Base-by-base conservation (phyloP, 2,113 vertebrate species). In the Lanius ludovicianus region DNA sequence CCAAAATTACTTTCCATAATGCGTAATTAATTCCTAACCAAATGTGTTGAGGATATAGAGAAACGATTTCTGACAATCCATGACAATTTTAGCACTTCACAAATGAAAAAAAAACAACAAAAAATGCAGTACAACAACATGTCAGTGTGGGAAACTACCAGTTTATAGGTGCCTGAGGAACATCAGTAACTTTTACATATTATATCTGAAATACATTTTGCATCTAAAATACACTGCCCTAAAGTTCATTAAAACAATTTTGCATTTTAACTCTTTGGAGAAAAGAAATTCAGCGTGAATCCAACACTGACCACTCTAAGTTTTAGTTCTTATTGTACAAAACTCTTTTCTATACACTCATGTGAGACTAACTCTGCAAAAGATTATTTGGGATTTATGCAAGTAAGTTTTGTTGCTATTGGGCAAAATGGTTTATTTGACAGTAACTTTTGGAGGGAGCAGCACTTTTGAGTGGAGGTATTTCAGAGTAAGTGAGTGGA, bases 281-380 rank as follows among this genome's bases (percentile, higher is more conserved):
- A 75, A 71, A 56, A 74, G 4, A 39, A 90, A 10, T 60, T 31
- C 31, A 73, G 35, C 6, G 11, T 4, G 2, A 60, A 75, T 37
- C 44, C 44, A 35, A 44, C 0, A 0, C 4, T 76, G 42, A 39
- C 17, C 7, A 41, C 5, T 35, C 19, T 13, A 24, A 53, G 2
- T 44, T 92, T 44, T 6, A 64, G 33, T 3, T 1, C 7, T 57
- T 42, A 15, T 14, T 33, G 8, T 35, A 31, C 7, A 53, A 69
- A 92, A 16, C 11, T 63, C 3, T 47, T 83, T 41, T 39, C 15
- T 21, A 4, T 8, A 22, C 1, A 13, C 4, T 74, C 31, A 21
- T 2, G 33, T 11, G 5, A 69, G 24, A 68, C 46, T 30, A 88
- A 39, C 5, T 46, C 31, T 24, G 33, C 31, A 67, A 57, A 84